Evolutionary conservation across 2,113 vertebrate species (phyloP).

Genomic region (Lamprotornis superbus): DNA sequence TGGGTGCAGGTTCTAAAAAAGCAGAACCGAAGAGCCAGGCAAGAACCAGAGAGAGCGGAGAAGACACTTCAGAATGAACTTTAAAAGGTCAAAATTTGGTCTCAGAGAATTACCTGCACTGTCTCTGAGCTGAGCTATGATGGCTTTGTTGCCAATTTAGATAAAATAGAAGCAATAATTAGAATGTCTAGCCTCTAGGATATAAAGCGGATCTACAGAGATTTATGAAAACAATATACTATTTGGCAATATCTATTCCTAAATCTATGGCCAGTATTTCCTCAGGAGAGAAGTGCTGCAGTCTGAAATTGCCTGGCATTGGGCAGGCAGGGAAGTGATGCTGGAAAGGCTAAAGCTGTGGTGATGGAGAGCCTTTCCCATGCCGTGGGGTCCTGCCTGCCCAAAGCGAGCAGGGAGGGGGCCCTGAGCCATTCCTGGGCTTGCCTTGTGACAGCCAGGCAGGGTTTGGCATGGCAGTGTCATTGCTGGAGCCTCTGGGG

Average conservation of each 20-base stretch:
- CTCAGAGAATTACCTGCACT: conserved; percentile 58
- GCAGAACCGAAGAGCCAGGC: neutral
- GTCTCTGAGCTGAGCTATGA: conserved; percentile 50
- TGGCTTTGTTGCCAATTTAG: conserved; percentile 66
- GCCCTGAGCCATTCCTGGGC: accelerated
- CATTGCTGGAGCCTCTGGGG: neutral
- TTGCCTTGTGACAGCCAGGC: neutral
- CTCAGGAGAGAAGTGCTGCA: conserved; percentile 42
- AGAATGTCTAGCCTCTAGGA: conserved; percentile 61
- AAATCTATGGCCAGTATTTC: conserved; percentile 52
- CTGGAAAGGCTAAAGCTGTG: neutral
- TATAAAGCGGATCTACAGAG: conserved; percentile 49
- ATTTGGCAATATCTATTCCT: conserved; percentile 66
- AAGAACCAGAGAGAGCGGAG: neutral
- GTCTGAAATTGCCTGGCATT: conserved; percentile 12
- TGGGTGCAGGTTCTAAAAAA: conserved; percentile 30
- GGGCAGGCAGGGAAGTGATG: neutral
- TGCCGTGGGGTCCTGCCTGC: neutral
- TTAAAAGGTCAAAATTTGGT: conserved; percentile 63
- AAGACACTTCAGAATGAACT: conserved; percentile 58
- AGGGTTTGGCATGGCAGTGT: accelerated
- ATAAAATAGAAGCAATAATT: conserved; percentile 70
- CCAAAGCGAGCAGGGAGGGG: neutral
- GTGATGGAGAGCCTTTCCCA: neutral
- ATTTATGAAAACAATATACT: conserved; percentile 69